These are phyloP conservation scores for Ophioderma brevispina DNA, from an alignment of 35 echinoderm and acorn worm species.

Conservation along the genomic window DNA sequence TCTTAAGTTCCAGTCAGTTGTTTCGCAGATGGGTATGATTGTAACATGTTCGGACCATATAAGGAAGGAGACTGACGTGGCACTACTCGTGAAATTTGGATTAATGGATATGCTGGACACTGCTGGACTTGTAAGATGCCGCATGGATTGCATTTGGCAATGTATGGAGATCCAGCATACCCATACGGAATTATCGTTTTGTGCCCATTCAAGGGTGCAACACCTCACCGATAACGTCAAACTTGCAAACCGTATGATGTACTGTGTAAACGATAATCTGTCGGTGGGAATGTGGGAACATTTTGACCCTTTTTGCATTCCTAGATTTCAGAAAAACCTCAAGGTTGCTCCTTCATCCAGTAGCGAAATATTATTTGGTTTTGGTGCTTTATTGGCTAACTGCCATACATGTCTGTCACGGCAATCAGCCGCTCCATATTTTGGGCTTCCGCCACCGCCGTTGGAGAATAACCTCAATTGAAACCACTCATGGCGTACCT, in stretches of 20 bases:
- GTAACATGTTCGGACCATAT: constrained; percentile 59
- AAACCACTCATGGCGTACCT: no score
- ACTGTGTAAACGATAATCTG: constrained; percentile 20
- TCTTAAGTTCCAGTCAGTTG: constrained; percentile 77
- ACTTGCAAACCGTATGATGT: constrained; percentile 26
- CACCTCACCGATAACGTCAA: constrained; percentile 39
- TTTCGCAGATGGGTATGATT: constrained; percentile 54
- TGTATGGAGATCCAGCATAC: constrained; percentile 78
- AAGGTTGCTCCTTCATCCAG: constrained; percentile 31
- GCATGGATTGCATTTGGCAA: neutral
- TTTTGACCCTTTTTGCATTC: constrained; percentile 29
- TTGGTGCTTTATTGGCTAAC: constrained; percentile 10
- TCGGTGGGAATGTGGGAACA: constrained; percentile 59
- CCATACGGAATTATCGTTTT: constrained; percentile 5
- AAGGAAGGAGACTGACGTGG: constrained; percentile 63
- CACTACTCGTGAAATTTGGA: constrained; percentile 14
- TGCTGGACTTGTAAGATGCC: neutral
- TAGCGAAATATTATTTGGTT: constrained; percentile 46
- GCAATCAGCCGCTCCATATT: neutral
- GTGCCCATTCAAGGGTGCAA: constrained; percentile 24
- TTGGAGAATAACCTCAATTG: constrained; percentile 22
- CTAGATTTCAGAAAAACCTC: constrained; percentile 51
- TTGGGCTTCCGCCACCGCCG: neutral
- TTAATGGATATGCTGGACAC: constrained; percentile 10
- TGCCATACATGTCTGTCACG: constrained; percentile 36